Base-by-base conservation (phyloP, 1,140 invertebrate genomes). In the Diorhabda sublineata region DNA sequence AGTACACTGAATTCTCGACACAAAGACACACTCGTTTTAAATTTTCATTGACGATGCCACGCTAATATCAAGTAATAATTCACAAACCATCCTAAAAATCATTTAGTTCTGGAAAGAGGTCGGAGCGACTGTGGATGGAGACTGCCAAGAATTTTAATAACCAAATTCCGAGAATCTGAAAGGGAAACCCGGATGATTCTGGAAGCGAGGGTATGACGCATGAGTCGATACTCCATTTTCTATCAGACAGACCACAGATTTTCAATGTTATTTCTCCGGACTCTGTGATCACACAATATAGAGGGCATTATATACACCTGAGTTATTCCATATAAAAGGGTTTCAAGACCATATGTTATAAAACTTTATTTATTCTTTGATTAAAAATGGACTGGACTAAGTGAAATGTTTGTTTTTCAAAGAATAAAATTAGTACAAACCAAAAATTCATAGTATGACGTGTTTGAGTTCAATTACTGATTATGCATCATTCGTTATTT, bases 71-170 rank as follows among this genome's bases (percentile, higher is more conserved):
- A 52, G 47, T 52, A 52, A 52, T 52, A 52, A 52, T 52, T 52
- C 47, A 52, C 47, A 52, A 52, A 52, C 6, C 47, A 52, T 52
- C 47, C 47, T 52, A 52, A 52, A 52, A 52, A 52, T 52, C 47
- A 52, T 52, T 52, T 52, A 52, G 47, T 52, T 52, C 47, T 52
- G 47, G 47, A 52, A 3, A 52, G 47, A 52, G 47, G 47, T 8
- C 47, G 47, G n/a, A n/a, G 47, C 47, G 47, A 52, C 47, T 52
- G 47, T 52, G 47, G 47, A 52, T 52, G 6, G 47, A 52, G 47
- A 52, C 47, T 52, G 47, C 47, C 47, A 52, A 52, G 47, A 52
- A 52, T 52, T 52, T 52, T 52, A 52, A 52, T 52, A 52, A 52
- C 47, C 47, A 52, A 52, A 52, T 52, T 52, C 47, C 47, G 47